Percentiles rank a stretch among this genome's conserved stretches.
Evolutionary conservation across 1,140 invertebrate genomes (phyloP).

Genomic region (Orius laevigatus): DNA sequence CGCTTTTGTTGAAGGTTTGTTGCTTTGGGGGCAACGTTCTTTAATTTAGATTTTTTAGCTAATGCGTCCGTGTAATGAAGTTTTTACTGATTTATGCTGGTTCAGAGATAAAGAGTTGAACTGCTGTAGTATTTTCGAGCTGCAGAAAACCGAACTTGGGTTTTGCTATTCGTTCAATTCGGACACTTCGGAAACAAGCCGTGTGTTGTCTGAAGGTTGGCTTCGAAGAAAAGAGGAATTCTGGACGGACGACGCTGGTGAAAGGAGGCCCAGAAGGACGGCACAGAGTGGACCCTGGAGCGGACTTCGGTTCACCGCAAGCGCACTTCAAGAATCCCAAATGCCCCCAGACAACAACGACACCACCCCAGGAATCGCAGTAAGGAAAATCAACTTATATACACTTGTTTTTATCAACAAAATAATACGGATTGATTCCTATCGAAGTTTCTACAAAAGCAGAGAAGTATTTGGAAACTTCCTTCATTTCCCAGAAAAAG

Average conservation of each 20-base stretch:
- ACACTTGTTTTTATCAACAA: too few species aligned
- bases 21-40: neutral
- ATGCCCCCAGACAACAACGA: slow-evolving; percentile 15
- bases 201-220: slow-evolving; percentile 11
- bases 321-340: slow-evolving; percentile 9
- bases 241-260: slow-evolving; percentile 15
- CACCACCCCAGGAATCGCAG: slow-evolving; percentile 15
- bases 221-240: neutral
- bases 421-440: too few species aligned
- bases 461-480: too few species aligned
- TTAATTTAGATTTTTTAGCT: slow-evolving; percentile 16
- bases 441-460: too few species aligned
- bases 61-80: slow-evolving; percentile 21
- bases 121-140: slow-evolving; percentile 24
- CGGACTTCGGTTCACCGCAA: slow-evolving; percentile 18
- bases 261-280: slow-evolving; percentile 17
- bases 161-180: slow-evolving; percentile 27
- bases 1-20: slow-evolving; percentile 15
- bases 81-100: slow-evolving; percentile 22
- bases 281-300: slow-evolving; percentile 18
- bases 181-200: slow-evolving; percentile 21
- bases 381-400: too few species aligned
- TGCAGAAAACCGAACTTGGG: slow-evolving; percentile 25
- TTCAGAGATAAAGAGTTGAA: slow-evolving; percentile 22
- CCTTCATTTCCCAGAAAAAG: neutral